phyloP scores from a whole-genome alignment of 2,113 vertebrate genomes.

The Charina bottae region DNA sequence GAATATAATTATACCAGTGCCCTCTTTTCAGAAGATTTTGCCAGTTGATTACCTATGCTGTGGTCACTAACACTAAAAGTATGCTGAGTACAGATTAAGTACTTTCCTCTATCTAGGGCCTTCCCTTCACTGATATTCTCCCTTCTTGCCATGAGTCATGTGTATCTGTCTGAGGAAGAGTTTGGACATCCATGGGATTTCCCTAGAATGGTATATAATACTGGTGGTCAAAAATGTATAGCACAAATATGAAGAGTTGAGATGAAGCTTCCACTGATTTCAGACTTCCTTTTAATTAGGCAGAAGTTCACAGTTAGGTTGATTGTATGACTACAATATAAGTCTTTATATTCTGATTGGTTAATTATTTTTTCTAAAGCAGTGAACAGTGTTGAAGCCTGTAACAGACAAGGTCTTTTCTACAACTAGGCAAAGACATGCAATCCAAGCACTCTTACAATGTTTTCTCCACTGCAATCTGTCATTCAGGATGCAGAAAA shows the following conservation, averaged over 20 bases:
- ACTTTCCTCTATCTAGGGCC: too few relatives aligned
- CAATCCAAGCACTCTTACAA: slow-evolving; percentile 26
- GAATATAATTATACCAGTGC: background rate
- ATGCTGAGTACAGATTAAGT: background rate
- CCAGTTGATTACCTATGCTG: background rate
- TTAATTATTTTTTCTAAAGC: background rate
- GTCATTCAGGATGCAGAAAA: slow-evolving; percentile 55
- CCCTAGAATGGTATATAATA: background rate
- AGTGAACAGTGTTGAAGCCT: background rate
- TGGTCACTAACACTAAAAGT: background rate
- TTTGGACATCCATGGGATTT: background rate
- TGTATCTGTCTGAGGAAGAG: background rate
- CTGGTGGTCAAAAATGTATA: background rate
- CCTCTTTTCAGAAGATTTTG: background rate
- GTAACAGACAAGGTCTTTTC: background rate
- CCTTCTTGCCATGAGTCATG: background rate
- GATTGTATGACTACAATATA: background rate
- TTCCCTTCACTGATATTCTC: background rate
- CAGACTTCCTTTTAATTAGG: background rate
- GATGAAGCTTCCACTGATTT: background rate
- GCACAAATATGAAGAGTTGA: background rate
- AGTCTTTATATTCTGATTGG: too few relatives aligned
- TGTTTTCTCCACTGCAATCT: slow-evolving; percentile 30
- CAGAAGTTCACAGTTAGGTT: background rate
- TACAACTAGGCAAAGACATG: background rate